Evolutionary conservation across 2,888 invertebrate genomes (phyloP).

Genomic region (Epicampocera succincta): DNA sequence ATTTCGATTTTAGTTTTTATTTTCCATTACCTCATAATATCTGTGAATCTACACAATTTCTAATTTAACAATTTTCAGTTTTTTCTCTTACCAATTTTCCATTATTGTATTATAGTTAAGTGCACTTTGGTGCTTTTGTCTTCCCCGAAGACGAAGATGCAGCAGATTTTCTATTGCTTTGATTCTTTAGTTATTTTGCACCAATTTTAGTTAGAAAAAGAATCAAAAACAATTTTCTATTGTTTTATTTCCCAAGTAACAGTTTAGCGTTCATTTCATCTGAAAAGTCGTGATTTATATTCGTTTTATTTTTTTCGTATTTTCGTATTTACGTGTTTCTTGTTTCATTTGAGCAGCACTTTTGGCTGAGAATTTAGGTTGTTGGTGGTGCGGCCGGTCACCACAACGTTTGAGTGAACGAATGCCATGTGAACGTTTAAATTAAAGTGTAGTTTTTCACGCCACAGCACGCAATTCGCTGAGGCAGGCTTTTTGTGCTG

Average conservation of each 20-base stretch:
- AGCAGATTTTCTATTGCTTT: constrained; percentile 27
- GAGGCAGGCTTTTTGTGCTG: background rate
- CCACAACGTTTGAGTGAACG: constrained; percentile 43
- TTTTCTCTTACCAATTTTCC: background rate
- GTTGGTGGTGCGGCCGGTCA: constrained; percentile 48
- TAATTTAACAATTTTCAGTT: constrained; percentile 62
- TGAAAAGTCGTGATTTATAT: constrained; percentile 70
- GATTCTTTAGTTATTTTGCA: constrained; percentile 56
- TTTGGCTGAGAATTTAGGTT: constrained; percentile 14
- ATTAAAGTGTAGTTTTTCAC: constrained; percentile 69
- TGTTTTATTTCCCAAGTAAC: constrained; percentile 61
- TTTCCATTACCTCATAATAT: constrained; percentile 41
- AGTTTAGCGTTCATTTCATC: constrained; percentile 68
- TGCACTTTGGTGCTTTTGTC: constrained; percentile 47
- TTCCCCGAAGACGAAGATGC: constrained; percentile 33
- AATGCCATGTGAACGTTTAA: constrained; percentile 67
- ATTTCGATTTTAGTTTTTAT: constrained; percentile 42
- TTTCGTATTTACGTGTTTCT: too few species aligned
- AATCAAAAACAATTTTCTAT: background rate
- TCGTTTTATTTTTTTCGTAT: constrained; percentile 42
- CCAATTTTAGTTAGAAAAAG: constrained; percentile 56
- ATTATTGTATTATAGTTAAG: constrained; percentile 48
- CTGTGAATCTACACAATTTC: constrained; percentile 68
- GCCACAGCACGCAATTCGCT: constrained; percentile 68
- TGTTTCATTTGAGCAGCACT: constrained; percentile 16